phyloP scores from a whole-genome alignment of 2,113 vertebrate species.

The Calypte anna region DNA sequence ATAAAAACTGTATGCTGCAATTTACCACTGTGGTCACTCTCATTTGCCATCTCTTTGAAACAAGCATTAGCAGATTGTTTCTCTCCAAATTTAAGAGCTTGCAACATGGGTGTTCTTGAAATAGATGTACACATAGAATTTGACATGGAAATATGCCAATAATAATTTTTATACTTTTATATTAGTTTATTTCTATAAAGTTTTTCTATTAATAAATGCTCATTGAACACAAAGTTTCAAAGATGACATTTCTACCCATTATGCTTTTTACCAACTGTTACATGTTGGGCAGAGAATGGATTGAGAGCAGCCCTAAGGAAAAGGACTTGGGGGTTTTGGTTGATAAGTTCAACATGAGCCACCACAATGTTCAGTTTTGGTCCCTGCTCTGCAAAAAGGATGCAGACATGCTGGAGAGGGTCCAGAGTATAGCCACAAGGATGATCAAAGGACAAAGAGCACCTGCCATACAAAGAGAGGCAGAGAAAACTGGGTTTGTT shows the following conservation, averaged over 20 bases:
- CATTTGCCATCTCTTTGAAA: background rate
- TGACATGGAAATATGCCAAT: background rate
- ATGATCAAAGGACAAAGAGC: too few relatives aligned
- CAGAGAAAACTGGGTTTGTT: too few relatives aligned
- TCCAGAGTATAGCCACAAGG: too few relatives aligned
- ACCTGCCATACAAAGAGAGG: too few relatives aligned
- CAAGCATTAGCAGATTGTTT: background rate
- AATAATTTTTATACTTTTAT: background rate
- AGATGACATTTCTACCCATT: background rate
- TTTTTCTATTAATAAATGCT: background rate
- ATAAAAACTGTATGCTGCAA: background rate
- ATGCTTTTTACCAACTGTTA: background rate
- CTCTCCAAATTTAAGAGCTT: background rate
- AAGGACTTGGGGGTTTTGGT: too few relatives aligned
- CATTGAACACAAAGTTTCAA: background rate
- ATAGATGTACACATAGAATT: background rate
- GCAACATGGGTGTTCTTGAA: background rate
- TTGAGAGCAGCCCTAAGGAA: too few relatives aligned
- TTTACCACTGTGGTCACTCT: background rate
- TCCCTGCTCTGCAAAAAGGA: too few relatives aligned
- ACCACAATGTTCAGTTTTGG: too few relatives aligned
- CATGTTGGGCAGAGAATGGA: too few relatives aligned
- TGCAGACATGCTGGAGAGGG: too few relatives aligned
- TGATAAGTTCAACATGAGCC: too few relatives aligned
- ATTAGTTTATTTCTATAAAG: background rate